Conservation (phyloP, 2,113 vertebrate species). For the Astatotilapia flaviijosephi region DNA sequence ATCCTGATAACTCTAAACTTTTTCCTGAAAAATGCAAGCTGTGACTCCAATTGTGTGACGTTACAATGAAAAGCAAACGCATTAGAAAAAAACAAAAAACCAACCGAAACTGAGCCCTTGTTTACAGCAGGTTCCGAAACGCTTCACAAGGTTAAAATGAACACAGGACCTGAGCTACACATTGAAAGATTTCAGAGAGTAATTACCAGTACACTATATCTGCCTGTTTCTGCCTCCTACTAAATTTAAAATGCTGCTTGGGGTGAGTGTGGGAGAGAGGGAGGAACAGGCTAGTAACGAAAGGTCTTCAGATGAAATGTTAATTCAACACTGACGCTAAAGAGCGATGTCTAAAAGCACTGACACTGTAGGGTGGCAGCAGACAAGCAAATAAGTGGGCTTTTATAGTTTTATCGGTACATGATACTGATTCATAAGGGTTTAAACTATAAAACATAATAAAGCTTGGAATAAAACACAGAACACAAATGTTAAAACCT, state of each 20-base stretch:
- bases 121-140: accelerated
- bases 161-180: neutral
- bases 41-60: neutral
- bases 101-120: neutral
- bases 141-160: neutral
- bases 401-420: neutral
- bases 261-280: neutral
- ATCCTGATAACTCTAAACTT: neutral
- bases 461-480: neutral
- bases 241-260: neutral
- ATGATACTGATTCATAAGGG: neutral
- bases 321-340: neutral
- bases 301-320: neutral
- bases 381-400: neutral
- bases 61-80: neutral
- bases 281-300: neutral
- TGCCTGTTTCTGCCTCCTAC: neutral
- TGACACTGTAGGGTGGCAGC: neutral
- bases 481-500: neutral
- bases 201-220: neutral
- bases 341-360: neutral
- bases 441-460: neutral
- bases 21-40: neutral
- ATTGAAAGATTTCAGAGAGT: neutral
- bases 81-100: accelerated